Percentiles rank a stretch among this genome's conserved stretches.
Conservation (phyloP, 2,113 vertebrate genomes). For the Chrysemys picta region DNA sequence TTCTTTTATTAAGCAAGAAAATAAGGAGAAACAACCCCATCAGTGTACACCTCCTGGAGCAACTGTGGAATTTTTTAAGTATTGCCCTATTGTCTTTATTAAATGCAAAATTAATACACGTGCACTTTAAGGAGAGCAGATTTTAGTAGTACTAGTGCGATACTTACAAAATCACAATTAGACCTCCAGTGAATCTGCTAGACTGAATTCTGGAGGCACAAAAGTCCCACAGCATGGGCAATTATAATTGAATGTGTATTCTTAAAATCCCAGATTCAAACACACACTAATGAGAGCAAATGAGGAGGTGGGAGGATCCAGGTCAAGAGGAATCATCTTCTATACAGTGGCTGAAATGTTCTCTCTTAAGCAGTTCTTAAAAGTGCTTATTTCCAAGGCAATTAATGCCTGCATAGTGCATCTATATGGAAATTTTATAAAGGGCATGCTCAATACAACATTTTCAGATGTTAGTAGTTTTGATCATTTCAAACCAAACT, state of each 20-base stretch:
- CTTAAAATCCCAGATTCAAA: not conserved
- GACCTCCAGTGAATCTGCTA: not conserved
- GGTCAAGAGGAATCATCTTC: not conserved
- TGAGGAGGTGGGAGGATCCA: not conserved
- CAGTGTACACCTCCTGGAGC: not conserved
- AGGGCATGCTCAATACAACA: not conserved
- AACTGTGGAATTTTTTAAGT: not conserved
- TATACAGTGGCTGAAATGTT: not conserved
- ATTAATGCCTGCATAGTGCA: not conserved
- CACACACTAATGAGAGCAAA: not conserved
- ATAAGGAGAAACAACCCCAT: not conserved
- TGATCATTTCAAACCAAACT: not conserved
- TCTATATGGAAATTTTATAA: not conserved
- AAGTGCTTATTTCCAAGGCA: not conserved
- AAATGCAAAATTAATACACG: not conserved
- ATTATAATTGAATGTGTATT: not conserved
- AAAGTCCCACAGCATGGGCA: not conserved
- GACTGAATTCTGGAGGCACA: not conserved
- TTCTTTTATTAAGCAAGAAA: not conserved
- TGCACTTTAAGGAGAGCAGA: not conserved
- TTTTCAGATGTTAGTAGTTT: not conserved
- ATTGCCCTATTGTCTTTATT: not conserved
- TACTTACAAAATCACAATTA: not conserved
- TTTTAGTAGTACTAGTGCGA: not conserved
- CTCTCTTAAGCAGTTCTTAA: not conserved